Conservation (phyloP, 2,113 vertebrate species). For the Strix uralensis region DNA sequence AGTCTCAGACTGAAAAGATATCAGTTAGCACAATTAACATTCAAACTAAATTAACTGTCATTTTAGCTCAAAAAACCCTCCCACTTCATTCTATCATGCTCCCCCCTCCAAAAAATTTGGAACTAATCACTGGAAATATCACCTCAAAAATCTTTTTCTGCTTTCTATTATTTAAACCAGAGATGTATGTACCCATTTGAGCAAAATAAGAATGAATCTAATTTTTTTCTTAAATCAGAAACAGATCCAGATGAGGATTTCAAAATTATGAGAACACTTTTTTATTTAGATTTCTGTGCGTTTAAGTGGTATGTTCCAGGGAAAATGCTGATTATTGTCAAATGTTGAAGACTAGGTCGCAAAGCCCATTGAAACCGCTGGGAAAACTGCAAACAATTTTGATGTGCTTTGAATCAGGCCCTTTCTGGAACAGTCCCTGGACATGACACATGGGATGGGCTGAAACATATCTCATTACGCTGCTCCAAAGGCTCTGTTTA, state of each 20-base stretch:
- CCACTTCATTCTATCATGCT: background rate
- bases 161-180: conserved; percentile 44
- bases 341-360: conserved; percentile 17
- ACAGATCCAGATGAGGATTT: conserved; percentile 40
- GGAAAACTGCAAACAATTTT: conserved; percentile 31
- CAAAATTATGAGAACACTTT: conserved; percentile 20
- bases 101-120: background rate
- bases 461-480: background rate
- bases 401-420: background rate
- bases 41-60: background rate
- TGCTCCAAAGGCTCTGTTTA: background rate
- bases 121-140: conserved; percentile 30
- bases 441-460: background rate
- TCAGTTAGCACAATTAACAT: background rate
- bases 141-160: conserved; percentile 36
- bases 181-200: background rate
- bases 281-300: conserved; percentile 21
- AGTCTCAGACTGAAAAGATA: background rate
- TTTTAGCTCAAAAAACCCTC: background rate
- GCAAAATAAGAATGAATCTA: conserved; percentile 31
- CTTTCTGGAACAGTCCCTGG: conserved; percentile 1
- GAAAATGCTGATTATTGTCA: conserved; percentile 40
- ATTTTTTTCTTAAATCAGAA: conserved; percentile 30
- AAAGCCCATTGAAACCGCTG: conserved; percentile 6
- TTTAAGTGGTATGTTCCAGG: conserved; percentile 18